phyloP scores from a whole-genome alignment of 2,797 vertebrate species.

The Bovichtus diacanthus region DNA sequence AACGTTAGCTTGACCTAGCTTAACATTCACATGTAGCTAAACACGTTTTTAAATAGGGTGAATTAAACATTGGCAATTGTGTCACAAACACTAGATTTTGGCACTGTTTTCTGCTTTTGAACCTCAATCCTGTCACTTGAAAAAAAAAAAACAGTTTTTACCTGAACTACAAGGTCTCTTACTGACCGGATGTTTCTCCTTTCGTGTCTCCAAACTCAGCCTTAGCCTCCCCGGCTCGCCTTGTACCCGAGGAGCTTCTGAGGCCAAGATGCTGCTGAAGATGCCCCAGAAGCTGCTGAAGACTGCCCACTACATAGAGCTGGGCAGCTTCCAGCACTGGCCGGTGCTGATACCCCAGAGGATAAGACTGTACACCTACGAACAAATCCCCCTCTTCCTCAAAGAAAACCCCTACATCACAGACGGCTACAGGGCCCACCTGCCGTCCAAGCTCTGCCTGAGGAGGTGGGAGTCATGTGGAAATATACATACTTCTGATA shows the following conservation, averaged over 20 bases:
- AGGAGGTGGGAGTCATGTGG: constrained; percentile 86
- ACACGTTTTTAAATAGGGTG: not conserved
- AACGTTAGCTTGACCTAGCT: not conserved
- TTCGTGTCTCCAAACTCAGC: constrained; percentile 24
- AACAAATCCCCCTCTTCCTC: constrained; percentile 95
- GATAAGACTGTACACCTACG: constrained; percentile 95
- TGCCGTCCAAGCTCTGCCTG: constrained; percentile 95
- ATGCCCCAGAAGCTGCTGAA: constrained; percentile 93
- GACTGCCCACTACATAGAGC: constrained; percentile 94
- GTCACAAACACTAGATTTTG: not conserved
- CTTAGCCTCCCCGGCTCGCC: constrained; percentile 11
- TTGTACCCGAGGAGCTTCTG: constrained; percentile 15
- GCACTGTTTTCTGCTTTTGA: not conserved
- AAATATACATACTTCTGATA: not conserved
- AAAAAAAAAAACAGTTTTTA: not conserved
- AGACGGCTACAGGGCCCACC: constrained; percentile 96
- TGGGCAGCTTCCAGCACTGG: constrained; percentile 96
- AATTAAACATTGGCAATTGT: not conserved
- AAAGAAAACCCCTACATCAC: constrained; percentile 99
- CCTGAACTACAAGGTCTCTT: not conserved
- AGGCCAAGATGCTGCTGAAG: constrained; percentile 75
- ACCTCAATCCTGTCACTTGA: not conserved
- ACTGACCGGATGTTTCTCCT: not conserved
- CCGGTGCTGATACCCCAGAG: constrained; percentile 93
- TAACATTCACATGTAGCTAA: not conserved